phyloP scores from a whole-genome alignment of 2,888 invertebrate genomes.

The Athalia rosae region DNA sequence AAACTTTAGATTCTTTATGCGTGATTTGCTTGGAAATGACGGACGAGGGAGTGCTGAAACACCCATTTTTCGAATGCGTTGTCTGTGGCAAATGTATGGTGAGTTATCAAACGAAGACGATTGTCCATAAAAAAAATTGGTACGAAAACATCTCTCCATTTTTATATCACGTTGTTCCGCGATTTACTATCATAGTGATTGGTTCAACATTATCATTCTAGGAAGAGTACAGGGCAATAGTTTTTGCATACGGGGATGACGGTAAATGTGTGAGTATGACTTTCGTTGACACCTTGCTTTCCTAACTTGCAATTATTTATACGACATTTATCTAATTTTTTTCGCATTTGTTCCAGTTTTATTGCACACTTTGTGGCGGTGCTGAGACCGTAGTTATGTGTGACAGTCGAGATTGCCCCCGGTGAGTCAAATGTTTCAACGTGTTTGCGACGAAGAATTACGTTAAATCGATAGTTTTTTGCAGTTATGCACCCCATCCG shows the following conservation, averaged over 20 bases:
- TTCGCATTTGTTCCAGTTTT: constrained; percentile 58
- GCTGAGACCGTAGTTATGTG: constrained; percentile 67
- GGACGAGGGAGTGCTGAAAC: constrained; percentile 54
- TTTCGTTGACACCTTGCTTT: constrained; percentile 29
- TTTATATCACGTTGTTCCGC: too few relatives aligned
- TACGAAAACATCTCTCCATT: too few relatives aligned
- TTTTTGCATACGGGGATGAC: constrained; percentile 69
- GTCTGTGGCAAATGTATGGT: constrained; percentile 69
- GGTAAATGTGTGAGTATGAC: constrained; percentile 66
- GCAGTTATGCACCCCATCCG: too few relatives aligned
- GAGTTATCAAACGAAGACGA: constrained; percentile 39
- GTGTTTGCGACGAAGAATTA: too few relatives aligned
- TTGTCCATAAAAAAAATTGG: too few relatives aligned
- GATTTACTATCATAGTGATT: not conserved
- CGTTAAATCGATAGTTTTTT: too few relatives aligned
- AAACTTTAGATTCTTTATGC: constrained; percentile 53
- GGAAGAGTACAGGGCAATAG: constrained; percentile 61
- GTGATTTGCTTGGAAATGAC: constrained; percentile 59
- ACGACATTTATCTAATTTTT: not conserved
- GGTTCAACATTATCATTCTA: constrained; percentile 48
- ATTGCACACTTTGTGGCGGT: constrained; percentile 66
- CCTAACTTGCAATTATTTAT: not conserved
- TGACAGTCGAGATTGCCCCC: constrained; percentile 66
- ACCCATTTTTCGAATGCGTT: constrained; percentile 68
- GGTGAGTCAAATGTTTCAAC: constrained; percentile 56